Conservation (phyloP, 2,797 vertebrate genomes). For the Gorsachius magnificus region DNA sequence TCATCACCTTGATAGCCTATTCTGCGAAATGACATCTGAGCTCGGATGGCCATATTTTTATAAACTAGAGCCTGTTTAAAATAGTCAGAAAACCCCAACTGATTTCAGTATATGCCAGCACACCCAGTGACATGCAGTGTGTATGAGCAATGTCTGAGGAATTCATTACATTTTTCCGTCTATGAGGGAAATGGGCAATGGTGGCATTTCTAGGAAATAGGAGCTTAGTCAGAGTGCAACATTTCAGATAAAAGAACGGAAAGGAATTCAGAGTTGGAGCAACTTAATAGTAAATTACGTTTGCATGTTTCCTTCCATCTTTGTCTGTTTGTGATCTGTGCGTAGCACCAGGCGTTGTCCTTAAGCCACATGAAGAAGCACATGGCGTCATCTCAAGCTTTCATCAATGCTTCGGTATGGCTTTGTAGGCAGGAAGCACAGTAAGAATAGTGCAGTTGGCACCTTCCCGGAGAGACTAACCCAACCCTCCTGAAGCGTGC, state of each 20-base stretch:
- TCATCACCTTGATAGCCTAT: background rate
- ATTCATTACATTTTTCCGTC: background rate
- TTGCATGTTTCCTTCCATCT: constrained; percentile 12
- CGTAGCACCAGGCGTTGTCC: background rate
- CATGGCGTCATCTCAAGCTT: background rate
- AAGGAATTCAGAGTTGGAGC: background rate
- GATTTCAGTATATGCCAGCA: background rate
- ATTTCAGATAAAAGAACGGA: background rate
- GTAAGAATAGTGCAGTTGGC: background rate
- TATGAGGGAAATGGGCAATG: background rate
- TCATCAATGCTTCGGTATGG: background rate
- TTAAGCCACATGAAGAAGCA: background rate
- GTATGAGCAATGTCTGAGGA: background rate
- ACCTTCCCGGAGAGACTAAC: background rate
- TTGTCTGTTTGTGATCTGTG: background rate
- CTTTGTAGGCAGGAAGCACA: constrained; percentile 28
- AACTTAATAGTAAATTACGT: background rate
- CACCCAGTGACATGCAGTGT: background rate
- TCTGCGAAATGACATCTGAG: background rate
- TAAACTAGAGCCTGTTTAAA: background rate
- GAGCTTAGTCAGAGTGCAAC: background rate
- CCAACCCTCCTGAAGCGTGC: background rate
- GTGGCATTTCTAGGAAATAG: background rate
- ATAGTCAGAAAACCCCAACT: background rate
- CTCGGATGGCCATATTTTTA: fast-evolving